Evolutionary conservation across 1,140 invertebrate species (phyloP).

Genomic region (Zelostemma sp.): DNA sequence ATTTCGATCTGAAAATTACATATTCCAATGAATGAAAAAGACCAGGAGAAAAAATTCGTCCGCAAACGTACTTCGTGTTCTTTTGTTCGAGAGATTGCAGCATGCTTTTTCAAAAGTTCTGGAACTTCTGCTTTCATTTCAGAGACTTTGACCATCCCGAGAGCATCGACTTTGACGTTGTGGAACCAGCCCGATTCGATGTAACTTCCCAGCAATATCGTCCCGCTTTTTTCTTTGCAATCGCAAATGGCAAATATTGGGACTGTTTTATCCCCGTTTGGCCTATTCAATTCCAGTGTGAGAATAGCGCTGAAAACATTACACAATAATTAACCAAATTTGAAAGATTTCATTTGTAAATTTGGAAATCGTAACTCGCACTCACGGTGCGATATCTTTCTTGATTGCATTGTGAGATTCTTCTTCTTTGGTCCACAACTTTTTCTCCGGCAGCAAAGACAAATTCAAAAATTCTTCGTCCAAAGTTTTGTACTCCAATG

Average conservation of each 20-base stretch:
- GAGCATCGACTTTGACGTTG: constrained; percentile 43
- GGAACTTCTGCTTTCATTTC: constrained; percentile 26
- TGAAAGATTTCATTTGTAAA: neutral
- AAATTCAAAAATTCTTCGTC: neutral
- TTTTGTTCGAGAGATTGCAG: constrained; percentile 20
- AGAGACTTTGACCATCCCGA: constrained; percentile 24
- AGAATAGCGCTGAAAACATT: constrained; percentile 30
- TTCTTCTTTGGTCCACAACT: neutral
- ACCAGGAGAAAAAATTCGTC: too few species aligned
- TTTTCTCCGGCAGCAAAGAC: neutral
- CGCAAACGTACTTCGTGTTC: constrained; percentile 48
- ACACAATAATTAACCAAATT: constrained; percentile 5
- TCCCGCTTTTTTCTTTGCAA: constrained; percentile 40
- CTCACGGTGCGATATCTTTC: neutral
- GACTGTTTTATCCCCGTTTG: constrained; percentile 19
- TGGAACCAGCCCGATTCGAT: constrained; percentile 45
- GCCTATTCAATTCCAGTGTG: constrained; percentile 26
- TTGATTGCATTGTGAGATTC: neutral
- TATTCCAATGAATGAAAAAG: neutral
- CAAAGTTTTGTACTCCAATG: neutral
- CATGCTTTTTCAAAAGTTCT: constrained; percentile 35
- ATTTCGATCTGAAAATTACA: constrained; percentile 41
- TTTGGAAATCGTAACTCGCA: too few species aligned
- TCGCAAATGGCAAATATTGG: constrained; percentile 57
- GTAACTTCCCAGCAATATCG: constrained; percentile 48